Conservation (phyloP, 2,797 vertebrate species). For the Bovichtus diacanthus region DNA sequence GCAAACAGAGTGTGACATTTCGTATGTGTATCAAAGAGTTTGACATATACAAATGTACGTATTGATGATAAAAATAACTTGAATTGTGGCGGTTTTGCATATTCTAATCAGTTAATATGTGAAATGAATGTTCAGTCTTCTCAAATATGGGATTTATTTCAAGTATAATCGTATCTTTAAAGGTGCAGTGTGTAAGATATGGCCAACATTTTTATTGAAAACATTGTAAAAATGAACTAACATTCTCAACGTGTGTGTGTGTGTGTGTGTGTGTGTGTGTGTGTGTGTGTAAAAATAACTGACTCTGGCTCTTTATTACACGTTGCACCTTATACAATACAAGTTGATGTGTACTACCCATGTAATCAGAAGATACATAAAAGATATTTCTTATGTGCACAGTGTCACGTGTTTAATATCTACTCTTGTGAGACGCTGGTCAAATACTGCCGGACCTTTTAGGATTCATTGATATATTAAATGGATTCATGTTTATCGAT, state of each 20-base stretch:
- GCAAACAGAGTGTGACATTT: slow-evolving; percentile 10
- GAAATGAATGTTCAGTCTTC: background rate
- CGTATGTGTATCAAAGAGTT: slow-evolving; percentile 2
- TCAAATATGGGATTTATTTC: background rate
- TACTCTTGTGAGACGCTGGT: background rate
- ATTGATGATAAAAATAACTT: slow-evolving; percentile 7
- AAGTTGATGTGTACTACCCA: background rate
- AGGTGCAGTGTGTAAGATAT: too few relatives aligned
- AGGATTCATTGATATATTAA: slow-evolving; percentile 17
- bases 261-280: too few relatives aligned
- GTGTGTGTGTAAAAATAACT: too few relatives aligned
- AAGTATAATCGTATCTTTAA: background rate
- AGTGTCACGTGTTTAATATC: background rate
- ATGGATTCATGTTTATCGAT: slow-evolving; percentile 39
- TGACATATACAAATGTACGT: slow-evolving; percentile 5
- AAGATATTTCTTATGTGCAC: too few relatives aligned
- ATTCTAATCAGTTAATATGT: background rate
- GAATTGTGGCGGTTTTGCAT: background rate
- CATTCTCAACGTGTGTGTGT: too few relatives aligned
- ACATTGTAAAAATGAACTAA: too few relatives aligned
- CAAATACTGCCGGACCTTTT: background rate
- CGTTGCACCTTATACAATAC: too few relatives aligned
- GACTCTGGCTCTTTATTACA: too few relatives aligned
- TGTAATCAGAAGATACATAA: background rate
- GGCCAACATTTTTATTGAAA: too few relatives aligned